Evolutionary conservation across 2,888 invertebrate species (phyloP).

Genomic region (Caenorhabditis imperialis): DNA sequence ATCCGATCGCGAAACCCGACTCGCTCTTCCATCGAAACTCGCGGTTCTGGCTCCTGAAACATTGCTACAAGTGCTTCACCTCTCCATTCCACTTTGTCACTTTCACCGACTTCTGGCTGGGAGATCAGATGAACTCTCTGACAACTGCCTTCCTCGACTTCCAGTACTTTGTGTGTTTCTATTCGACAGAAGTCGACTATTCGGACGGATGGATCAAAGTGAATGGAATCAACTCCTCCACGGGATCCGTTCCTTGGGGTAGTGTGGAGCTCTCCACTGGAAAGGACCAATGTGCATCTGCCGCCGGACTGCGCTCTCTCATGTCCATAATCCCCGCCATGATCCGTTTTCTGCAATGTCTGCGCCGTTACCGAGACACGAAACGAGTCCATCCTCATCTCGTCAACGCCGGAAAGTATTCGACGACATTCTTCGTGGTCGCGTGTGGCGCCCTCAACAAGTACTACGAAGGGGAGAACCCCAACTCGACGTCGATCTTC

Average conservation of each 20-base stretch:
- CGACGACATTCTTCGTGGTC: slow-evolving; percentile 95
- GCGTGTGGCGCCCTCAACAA: slow-evolving; percentile 82
- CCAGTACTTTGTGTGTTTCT: slow-evolving; percentile 94
- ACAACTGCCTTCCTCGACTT: slow-evolving; percentile 91
- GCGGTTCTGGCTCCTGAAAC: slow-evolving; percentile 77
- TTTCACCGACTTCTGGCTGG: slow-evolving; percentile 82
- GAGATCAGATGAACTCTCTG: slow-evolving; percentile 86
- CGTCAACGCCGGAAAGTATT: slow-evolving; percentile 97
- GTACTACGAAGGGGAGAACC: slow-evolving; percentile 83
- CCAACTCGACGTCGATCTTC: slow-evolving; percentile 71
- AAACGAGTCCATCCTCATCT: slow-evolving; percentile 91
- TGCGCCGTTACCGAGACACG: slow-evolving; percentile 94
- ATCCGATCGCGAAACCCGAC: slow-evolving; percentile 91
- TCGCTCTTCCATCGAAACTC: slow-evolving; percentile 83
- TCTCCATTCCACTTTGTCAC: slow-evolving; percentile 81
- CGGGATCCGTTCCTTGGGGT: slow-evolving; percentile 76
- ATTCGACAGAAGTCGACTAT: slow-evolving; percentile 81
- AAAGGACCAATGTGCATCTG: slow-evolving; percentile 82
- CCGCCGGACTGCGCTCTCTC: slow-evolving; percentile 86
- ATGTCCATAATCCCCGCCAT: slow-evolving; percentile 95
- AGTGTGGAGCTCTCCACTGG: slow-evolving; percentile 76
- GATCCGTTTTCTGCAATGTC: slow-evolving; percentile 96
- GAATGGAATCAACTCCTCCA: slow-evolving; percentile 67
- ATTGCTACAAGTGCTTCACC: slow-evolving; percentile 77
- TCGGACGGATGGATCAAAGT: slow-evolving; percentile 48